These are phyloP conservation scores for Sicus ferrugineus DNA, from an alignment of 2,888 invertebrate species.

Conservation along the genomic window DNA sequence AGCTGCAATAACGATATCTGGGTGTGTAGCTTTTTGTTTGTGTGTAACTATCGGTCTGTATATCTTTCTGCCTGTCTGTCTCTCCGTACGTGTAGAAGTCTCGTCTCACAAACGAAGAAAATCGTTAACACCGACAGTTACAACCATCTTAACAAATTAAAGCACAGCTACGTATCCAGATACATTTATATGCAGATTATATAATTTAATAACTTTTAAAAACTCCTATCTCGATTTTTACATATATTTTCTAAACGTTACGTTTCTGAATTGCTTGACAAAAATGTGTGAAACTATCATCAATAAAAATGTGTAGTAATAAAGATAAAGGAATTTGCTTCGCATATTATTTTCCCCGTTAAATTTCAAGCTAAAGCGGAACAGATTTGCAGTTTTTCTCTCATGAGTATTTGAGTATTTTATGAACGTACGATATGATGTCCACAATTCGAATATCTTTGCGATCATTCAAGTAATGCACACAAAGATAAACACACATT, in stretches of 20 bases:
- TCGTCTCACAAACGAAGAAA: background rate
- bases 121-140: background rate
- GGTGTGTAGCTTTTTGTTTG: background rate
- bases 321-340: no score
- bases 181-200: constrained; percentile 25
- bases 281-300: no score
- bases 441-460: no score
- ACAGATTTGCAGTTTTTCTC: no score
- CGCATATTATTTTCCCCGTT: no score
- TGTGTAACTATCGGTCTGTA: background rate
- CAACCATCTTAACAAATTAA: background rate
- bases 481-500: no score
- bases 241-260: background rate
- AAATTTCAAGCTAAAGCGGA: no score
- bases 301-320: no score
- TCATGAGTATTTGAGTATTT: no score
- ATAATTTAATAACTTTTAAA: background rate
- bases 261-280: background rate
- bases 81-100: background rate
- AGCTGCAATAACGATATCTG: background rate
- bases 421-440: no score
- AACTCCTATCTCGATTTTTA: background rate
- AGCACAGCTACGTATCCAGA: background rate
- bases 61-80: background rate
- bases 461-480: no score